These are phyloP conservation scores for Hypena proboscidalis DNA, from an alignment of 2,888 invertebrate species.

Conservation along the genomic window DNA sequence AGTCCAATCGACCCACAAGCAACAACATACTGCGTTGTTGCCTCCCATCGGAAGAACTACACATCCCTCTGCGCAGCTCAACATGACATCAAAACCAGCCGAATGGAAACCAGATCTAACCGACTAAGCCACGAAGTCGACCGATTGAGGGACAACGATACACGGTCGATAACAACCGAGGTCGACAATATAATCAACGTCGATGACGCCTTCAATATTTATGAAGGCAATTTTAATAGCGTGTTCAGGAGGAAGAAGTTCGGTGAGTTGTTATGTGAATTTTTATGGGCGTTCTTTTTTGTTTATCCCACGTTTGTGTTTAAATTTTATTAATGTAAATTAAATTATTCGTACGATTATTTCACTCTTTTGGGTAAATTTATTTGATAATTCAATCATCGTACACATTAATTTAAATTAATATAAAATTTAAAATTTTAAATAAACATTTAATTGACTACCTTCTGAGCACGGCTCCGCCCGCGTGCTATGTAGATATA, in stretches of 20 bases:
- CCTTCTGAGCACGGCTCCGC: too few relatives aligned
- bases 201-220: conserved; percentile 61
- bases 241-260: conserved; percentile 70
- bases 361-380: too few relatives aligned
- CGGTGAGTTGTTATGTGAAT: conserved; percentile 55
- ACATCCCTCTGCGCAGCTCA: conserved; percentile 77
- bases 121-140: conserved; percentile 45
- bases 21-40: conserved; percentile 76
- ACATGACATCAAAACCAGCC: conserved; percentile 58
- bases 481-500: too few relatives aligned
- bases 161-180: conserved; percentile 43
- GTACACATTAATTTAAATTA: too few relatives aligned
- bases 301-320: not conserved
- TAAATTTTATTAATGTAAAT: not conserved
- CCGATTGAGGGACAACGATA: conserved; percentile 38
- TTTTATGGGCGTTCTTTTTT: not conserved
- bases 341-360: too few relatives aligned
- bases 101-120: conserved; percentile 56
- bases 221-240: conserved; percentile 63
- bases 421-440: too few relatives aligned
- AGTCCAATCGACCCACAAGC: conserved; percentile 80
- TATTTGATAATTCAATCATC: too few relatives aligned
- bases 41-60: conserved; percentile 72
- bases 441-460: too few relatives aligned
- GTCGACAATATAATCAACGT: conserved; percentile 65